Base-by-base conservation (phyloP, 2,888 invertebrate genomes). In the Andrena trimmerana region DNA sequence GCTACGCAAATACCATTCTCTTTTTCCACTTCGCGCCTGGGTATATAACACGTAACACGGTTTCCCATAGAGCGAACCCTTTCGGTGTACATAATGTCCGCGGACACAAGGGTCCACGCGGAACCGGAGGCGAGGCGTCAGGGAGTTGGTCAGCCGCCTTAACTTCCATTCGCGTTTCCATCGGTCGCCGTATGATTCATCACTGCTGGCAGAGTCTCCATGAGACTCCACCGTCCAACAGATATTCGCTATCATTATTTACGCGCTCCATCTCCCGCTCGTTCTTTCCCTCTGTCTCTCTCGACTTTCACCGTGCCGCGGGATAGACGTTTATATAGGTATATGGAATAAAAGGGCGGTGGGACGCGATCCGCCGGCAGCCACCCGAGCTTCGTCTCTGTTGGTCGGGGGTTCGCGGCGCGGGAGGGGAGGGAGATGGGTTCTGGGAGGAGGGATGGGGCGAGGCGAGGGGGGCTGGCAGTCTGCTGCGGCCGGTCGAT, bases 401-500 rank as follows among this genome's bases (percentile, higher is more conserved):
- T 33, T 31, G 68, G 31, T 73, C 63, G 74, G 81, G 69, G 27
- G 54, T 33, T 63, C 60, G 59, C 50, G 70, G 60, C 48, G 73
- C 60, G 31, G 54, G 62, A 24, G 70, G 50, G 24, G 74, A 75
- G 77, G 65, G 72, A 69, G 65, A 63, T 81, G 71, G 77, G 59
- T 57, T 72, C 79, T 67, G 4, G 59, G 78, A 62, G 67, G 73
- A 72, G 67, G 83, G 73, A 69, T 63, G 62, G 66, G 65, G 78
- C 75, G 77, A 74, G 73, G 78, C 73, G 66, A 72, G 81, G 81
- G 84, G 60, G 76, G 83, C 75, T 78, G 87, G 85, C 78, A 83
- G 83, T 81, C 84, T 83, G 86, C 86, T 86, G 88, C 88, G 89
- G 88, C 89, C 90, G 92, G 91, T 92, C 92, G 92, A 92, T 92